Evolutionary conservation across 2,113 vertebrate genomes (phyloP), one percentile per base, ranked within the genome.

Genomic region (Xyliphius kryptos): DNA sequence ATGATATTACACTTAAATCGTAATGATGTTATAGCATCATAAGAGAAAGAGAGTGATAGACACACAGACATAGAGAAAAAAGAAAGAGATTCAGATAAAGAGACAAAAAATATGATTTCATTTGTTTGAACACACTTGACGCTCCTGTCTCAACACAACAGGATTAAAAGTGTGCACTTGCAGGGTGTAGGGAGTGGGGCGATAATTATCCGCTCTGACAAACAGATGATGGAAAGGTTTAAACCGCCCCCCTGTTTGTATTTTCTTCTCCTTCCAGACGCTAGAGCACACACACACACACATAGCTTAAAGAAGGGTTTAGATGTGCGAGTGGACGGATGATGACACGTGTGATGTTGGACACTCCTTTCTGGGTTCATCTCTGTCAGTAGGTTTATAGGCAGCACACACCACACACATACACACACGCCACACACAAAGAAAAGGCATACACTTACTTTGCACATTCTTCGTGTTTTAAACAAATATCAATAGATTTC

Each of bases 361-460:
- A 62, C 59, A 50, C 59, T 41, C 59, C 59, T 62, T 22, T 22
- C 59, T 62, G 59, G 59, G 59, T 51, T 51, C 59, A 21, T 74
- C 61, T 73, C 77, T 71, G 75, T 73, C 68, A 80, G 52, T 66
- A 32, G 38, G 20, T 15, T 20, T n/a, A 56, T 1, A 17, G 2
- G 12, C n/a, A n/a, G n/a, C n/a, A n/a, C n/a, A n/a, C n/a, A n/a
- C n/a, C 53, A 38, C 26, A 36, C 52, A 55, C 53, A n/a, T n/a
- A n/a, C n/a, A n/a, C n/a, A n/a, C n/a, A n/a, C n/a, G n/a, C n/a
- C n/a, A n/a, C n/a, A n/a, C n/a, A n/a, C n/a, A n/a, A n/a, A n/a
- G n/a, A n/a, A n/a, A n/a, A n/a, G n/a, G n/a, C n/a, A n/a, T n/a
- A n/a, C n/a, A n/a, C n/a, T n/a, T n/a, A n/a, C n/a, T n/a, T n/a